These are phyloP conservation scores for Laupala kohalensis DNA, from an alignment of 1,140 invertebrate species.

Conservation along the genomic window DNA sequence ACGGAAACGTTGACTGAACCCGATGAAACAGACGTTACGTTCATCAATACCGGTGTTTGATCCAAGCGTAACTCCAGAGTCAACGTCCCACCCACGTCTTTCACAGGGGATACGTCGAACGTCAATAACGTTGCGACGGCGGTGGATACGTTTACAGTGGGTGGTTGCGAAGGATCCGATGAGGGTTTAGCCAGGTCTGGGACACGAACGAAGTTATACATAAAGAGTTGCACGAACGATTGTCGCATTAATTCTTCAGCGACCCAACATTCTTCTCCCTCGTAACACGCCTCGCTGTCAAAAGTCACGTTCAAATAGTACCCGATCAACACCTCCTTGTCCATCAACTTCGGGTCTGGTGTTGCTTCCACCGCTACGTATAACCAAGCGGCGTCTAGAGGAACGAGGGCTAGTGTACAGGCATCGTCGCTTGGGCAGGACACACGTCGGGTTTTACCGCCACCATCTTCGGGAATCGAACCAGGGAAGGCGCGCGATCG, in stretches of 20 bases:
- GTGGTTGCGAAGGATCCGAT: slow-evolving; percentile 41
- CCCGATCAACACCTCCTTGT: not conserved
- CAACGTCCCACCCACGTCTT: slow-evolving; percentile 56
- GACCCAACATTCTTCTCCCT: not conserved
- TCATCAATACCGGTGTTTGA: slow-evolving; percentile 36
- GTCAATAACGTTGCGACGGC: slow-evolving; percentile 41
- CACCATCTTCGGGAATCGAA: not conserved
- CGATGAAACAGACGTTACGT: slow-evolving; percentile 31
- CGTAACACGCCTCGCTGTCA: not conserved
- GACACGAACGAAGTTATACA: slow-evolving; percentile 52
- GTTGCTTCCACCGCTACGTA: not conserved
- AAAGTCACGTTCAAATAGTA: not conserved
- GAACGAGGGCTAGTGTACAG: not conserved
- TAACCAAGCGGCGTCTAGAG: not conserved
- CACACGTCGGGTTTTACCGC: not conserved
- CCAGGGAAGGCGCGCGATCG: not conserved
- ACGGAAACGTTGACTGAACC: slow-evolving; percentile 31
- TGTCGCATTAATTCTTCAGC: slow-evolving; percentile 38
- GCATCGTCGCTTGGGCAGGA: not conserved
- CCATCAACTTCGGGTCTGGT: not conserved
- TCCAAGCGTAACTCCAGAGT: slow-evolving; percentile 47
- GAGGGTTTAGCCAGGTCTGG: slow-evolving; percentile 21
- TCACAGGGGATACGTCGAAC: slow-evolving; percentile 47
- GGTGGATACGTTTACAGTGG: slow-evolving; percentile 45
- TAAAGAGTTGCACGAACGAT: slow-evolving; percentile 51